Base-by-base conservation (phyloP, 2,797 vertebrate species). In the Morus bassanus region DNA sequence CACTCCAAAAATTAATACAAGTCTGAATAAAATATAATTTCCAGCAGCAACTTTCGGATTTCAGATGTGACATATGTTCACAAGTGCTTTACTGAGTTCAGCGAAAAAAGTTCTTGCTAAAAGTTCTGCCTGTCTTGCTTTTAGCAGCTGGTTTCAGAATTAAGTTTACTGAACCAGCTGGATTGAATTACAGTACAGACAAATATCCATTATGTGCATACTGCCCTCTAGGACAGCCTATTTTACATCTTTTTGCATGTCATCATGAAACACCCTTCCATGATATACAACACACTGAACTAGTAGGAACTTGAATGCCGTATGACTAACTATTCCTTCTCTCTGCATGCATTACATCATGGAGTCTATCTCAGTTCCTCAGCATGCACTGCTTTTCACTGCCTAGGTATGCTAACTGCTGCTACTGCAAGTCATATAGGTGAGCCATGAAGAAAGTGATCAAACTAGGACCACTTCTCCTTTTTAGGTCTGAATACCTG, bases 241-340 rank as follows among this genome's bases (percentile, higher is more conserved):
- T 5, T 54, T n/a, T 30, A 50, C 22, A 31, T 30, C 48, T 46
- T 63, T 57, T 24, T 61, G 25, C 39, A 37, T 1, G 2, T 50
- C 54, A 31, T 14, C 45, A 35, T 28, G 30, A 48, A 75, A 63
- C 39, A 59, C 17, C n/a, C 27, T 61, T 33, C 63, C 45, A 23
- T 6, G 35, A 37, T 6, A 27, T 0, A 30, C 7, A 45, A 27
- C 31, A 43, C 0, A 0, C 37, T 64, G 45, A 76, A 53, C 25
- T 7, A 60, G n/a, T 2, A 86, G 80, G 50, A 85, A 7, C 10
- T 10, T 8, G 23, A n/a, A 13, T 21, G 48, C 37, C 11, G 1
- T 10, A 24, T 18, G 39, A 43, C 35, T 57, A 30, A 45, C 33
- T 59, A 1, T 2, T 83, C 51, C 54, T 61, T 18, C 73, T 68